Conservation (phyloP, 1,140 invertebrate genomes). For the Teleogryllus occipitalis region DNA sequence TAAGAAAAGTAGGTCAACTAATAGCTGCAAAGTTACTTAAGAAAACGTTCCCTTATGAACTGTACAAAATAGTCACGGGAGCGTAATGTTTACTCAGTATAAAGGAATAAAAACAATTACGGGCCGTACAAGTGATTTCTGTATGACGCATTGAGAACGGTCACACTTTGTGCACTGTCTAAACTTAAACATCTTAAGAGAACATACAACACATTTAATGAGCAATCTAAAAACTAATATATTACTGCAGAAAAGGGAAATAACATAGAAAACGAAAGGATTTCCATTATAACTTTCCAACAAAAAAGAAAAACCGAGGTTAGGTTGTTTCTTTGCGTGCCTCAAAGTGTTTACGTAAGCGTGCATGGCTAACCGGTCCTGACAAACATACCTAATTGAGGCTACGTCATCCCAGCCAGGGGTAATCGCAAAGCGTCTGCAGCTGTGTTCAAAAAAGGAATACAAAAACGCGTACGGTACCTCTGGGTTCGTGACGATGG, state of each 20-base stretch:
- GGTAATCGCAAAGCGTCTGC: background rate
- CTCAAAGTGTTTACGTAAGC: background rate
- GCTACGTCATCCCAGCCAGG: background rate
- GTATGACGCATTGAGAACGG: background rate
- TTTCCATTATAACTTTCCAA: too few relatives aligned
- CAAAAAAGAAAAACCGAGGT: too few relatives aligned
- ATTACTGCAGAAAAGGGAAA: background rate
- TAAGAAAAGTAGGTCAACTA: background rate
- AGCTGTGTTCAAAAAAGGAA: background rate
- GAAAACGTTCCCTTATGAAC: background rate
- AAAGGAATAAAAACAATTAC: background rate
- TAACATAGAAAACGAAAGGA: too few relatives aligned
- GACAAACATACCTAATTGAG: background rate
- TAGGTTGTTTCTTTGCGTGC: background rate
- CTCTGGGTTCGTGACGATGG: constrained; percentile 32
- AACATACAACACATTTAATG: background rate
- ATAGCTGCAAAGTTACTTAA: background rate
- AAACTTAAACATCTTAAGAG: background rate
- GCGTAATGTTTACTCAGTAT: background rate
- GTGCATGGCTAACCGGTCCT: background rate
- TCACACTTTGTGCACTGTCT: background rate
- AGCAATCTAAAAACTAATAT: background rate
- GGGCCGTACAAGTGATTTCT: background rate
- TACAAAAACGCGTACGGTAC: constrained; percentile 30
- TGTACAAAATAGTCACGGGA: background rate